Percentiles rank a stretch among this genome's conserved stretches.
Evolutionary conservation across 1,140 invertebrate species (phyloP).

Genomic region (Adoxophyes honmai): DNA sequence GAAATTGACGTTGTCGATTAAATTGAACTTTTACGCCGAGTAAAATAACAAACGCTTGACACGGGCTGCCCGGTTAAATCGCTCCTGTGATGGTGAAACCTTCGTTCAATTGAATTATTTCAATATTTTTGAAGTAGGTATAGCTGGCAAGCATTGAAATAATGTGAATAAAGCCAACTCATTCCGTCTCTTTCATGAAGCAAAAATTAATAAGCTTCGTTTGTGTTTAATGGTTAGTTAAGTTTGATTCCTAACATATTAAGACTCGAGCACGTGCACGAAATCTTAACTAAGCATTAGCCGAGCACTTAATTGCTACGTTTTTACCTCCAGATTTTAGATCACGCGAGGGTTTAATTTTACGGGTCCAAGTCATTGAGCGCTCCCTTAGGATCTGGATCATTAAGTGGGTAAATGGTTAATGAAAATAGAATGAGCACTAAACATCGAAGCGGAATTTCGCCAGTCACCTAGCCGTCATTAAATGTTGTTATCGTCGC

Average conservation of each 20-base stretch:
- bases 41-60: too few species aligned
- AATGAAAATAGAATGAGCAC: conserved; percentile 76
- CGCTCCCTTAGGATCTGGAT: conserved; percentile 66
- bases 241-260: neutral
- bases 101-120: too few species aligned
- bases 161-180: too few species aligned
- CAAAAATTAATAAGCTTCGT: neutral
- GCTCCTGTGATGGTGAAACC: too few species aligned
- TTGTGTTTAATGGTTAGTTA: neutral
- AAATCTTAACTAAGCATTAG: conserved; percentile 4
- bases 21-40: too few species aligned
- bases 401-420: conserved; percentile 75
- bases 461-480: conserved; percentile 74
- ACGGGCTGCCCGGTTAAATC: too few species aligned
- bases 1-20: too few species aligned
- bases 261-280: neutral
- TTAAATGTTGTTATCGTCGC: conserved; percentile 73
- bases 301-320: conserved; percentile 6
- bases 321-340: conserved; percentile 24
- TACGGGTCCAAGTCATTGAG: conserved; percentile 62
- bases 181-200: neutral
- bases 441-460: conserved; percentile 74
- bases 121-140: too few species aligned
- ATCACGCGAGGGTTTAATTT: conserved; percentile 69
- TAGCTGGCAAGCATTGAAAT: too few species aligned